Percentiles rank a stretch among this genome's conserved stretches.
Evolutionary conservation across 2,797 vertebrate species (phyloP).

Genomic region (Columba guinea): DNA sequence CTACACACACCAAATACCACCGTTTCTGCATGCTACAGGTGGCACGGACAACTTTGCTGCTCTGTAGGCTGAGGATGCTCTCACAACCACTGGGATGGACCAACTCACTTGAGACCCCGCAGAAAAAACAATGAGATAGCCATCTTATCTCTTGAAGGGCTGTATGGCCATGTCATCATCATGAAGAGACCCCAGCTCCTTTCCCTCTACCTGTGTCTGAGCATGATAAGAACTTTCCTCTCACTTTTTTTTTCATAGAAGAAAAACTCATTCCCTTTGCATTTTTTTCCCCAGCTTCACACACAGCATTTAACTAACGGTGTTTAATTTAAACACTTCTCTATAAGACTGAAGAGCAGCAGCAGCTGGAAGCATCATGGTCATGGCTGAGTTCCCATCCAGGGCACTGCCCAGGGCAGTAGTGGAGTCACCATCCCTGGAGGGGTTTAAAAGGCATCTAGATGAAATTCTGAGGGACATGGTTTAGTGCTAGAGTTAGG

Average conservation of each 20-base stretch:
- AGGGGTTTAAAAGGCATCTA: too few relatives aligned
- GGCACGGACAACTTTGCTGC: background rate
- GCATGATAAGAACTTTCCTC: background rate
- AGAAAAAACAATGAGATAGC: background rate
- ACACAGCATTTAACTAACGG: background rate
- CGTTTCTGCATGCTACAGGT: background rate
- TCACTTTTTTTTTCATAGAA: background rate
- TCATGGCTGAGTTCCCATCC: background rate
- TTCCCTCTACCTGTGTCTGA: background rate
- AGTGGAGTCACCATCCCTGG: too few relatives aligned
- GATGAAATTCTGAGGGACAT: too few relatives aligned
- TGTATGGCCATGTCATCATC: background rate
- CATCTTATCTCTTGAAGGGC: background rate
- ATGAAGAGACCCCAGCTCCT: background rate
- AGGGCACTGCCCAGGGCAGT: too few relatives aligned
- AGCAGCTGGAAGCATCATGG: background rate
- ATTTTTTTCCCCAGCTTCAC: background rate
- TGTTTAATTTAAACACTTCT: slow-evolving; percentile 9
- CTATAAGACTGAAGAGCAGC: background rate
- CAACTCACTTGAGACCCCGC: background rate
- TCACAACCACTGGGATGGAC: background rate
- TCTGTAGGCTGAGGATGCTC: background rate
- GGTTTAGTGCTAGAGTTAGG: too few relatives aligned
- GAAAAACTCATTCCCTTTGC: background rate
- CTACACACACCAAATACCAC: background rate